A percentile compares a stretch with the other conserved stretches of the same genome.
Conservation (phyloP, 2,888 invertebrate species). For the Lepas anatifera region DNA sequence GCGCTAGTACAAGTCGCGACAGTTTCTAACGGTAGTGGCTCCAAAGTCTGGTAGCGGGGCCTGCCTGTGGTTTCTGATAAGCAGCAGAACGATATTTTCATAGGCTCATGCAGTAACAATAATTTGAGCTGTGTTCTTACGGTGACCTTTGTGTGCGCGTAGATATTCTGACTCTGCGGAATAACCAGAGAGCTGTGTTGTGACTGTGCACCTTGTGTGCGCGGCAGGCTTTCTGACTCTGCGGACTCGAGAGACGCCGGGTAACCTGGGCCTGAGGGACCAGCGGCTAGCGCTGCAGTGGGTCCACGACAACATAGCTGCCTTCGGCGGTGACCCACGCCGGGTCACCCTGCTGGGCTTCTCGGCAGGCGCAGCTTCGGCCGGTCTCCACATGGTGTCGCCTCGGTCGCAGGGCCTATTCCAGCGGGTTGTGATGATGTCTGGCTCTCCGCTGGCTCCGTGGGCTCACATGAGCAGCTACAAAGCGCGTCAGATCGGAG, state of each 20-base stretch:
- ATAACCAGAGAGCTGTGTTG: no score
- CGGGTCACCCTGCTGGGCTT: constrained; percentile 72
- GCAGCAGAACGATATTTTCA: no score
- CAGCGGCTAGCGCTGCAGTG: constrained; percentile 64
- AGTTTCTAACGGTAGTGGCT: no score
- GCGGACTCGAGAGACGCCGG: constrained; percentile 47
- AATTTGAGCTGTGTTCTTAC: no score
- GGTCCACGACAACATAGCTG: constrained; percentile 59
- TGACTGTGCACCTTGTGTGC: neutral
- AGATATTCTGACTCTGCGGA: no score
- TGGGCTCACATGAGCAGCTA: constrained; percentile 32
- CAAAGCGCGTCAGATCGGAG: neutral
- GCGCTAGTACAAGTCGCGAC: no score
- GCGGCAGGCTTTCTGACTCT: constrained; percentile 40
- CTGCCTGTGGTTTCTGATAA: no score
- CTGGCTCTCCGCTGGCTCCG: constrained; percentile 41
- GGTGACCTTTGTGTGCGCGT: no score
- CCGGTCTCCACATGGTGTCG: constrained; percentile 52
- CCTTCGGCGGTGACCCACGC: constrained; percentile 67
- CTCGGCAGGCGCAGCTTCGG: constrained; percentile 60
- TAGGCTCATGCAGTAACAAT: no score
- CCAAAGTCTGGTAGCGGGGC: no score
- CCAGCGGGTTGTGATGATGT: constrained; percentile 53
- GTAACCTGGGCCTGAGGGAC: constrained; percentile 76
- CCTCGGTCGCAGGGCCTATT: constrained; percentile 48